These are phyloP conservation scores for Myopa testacea DNA, from an alignment of 2,888 invertebrate genomes.

Conservation along the genomic window DNA sequence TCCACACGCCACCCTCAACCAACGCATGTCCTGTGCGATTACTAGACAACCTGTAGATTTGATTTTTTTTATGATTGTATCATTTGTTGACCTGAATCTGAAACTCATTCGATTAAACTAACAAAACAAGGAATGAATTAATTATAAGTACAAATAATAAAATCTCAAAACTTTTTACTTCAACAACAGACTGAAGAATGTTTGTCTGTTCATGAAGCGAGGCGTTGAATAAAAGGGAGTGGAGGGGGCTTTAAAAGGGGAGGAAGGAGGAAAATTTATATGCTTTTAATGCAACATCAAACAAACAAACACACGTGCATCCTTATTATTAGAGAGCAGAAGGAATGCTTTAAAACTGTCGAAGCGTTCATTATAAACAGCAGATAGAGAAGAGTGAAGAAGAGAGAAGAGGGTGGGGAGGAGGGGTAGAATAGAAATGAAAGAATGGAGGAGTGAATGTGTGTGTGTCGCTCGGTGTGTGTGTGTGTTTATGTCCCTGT, in stretches of 20 bases:
- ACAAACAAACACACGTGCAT: neutral
- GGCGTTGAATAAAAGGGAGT: too few relatives aligned
- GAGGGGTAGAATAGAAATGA: neutral
- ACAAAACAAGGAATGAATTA: neutral
- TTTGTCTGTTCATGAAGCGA: too few relatives aligned
- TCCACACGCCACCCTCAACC: too few relatives aligned
- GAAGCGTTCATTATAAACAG: neutral
- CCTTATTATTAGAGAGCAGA: conserved; percentile 3
- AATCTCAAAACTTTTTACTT: neutral
- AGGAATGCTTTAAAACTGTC: neutral
- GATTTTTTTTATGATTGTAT: too few relatives aligned
- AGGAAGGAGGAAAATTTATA: conserved; percentile 13
- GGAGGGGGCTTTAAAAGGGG: neutral
- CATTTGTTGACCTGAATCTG: too few relatives aligned
- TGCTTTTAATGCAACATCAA: conserved; percentile 32
- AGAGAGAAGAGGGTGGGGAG: neutral
- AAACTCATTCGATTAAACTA: too few relatives aligned
- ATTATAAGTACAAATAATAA: neutral
- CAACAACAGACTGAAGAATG: too few relatives aligned
- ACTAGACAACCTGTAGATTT: too few relatives aligned
- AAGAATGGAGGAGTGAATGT: neutral
- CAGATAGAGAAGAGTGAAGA: neutral
- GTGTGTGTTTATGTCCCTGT: neutral
- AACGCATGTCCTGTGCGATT: too few relatives aligned
- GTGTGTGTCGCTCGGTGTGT: too few relatives aligned